Evolutionary conservation across 2,888 invertebrate species (phyloP), one percentile per base, ranked within the genome.

Genomic region (Tipula lateralis): DNA sequence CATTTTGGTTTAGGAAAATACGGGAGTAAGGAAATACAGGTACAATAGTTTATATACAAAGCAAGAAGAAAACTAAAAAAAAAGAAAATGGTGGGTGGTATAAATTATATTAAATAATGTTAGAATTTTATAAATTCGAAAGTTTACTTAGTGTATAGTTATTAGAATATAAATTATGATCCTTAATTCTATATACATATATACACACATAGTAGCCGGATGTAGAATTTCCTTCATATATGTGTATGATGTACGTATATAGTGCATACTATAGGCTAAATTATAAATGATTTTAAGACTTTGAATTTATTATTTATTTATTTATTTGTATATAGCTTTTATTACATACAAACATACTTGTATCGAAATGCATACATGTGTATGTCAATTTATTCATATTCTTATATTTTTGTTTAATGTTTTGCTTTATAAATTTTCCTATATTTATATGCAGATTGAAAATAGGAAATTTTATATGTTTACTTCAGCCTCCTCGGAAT

Each of bases 271-370:
- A 66, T 66, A 66, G 66, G 66, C 66, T 66, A 66, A 66, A 66
- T 66, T 66, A 66, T 66, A 66, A 66, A 66, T 66, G 66, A 66
- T 66, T 66, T 66, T 66, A 66, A 66, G 66, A 66, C 66, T 66
- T 66, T 66, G 66, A 7, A 66, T 66, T 66, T 24, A 9, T 66
- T 66, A 66, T 66, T 66, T 66, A 66, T 66, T 66, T 66, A 66
- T 66, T 50, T 50, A 50, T 50, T 16, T 16, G 24, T 66, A 66
- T 24, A 24, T 66, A 19, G 66, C 66, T 50, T 50, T 50, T 50
- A 50, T 50, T 50, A 50, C 50, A 50, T 19, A 50, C 1, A 19
- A 7, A 13, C n/a, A 44, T 44, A 44, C 2, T 24, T 19, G n/a
- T n/a, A n/a, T n/a, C n/a, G n/a, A n/a, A n/a, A n/a, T n/a, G n/a